Conservation (phyloP, 2,113 vertebrate species). For the Ictalurus furcatus region DNA sequence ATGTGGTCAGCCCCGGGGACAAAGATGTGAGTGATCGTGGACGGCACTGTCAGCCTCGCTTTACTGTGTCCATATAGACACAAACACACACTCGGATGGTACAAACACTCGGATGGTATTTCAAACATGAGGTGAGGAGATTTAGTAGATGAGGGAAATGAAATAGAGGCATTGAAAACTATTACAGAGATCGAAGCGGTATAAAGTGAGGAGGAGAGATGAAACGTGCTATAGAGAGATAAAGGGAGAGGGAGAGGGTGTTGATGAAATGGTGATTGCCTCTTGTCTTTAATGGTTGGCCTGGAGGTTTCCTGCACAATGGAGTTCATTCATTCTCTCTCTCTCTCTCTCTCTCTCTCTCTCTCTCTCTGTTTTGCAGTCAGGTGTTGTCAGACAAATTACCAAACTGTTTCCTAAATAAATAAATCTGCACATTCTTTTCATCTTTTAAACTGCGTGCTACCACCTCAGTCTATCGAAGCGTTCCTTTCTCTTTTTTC, state of each 20-base stretch:
- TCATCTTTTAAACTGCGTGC: slow-evolving; percentile 5
- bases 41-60: slow-evolving; percentile 67
- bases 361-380: slow-evolving; percentile 32
- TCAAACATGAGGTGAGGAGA: slow-evolving; percentile 36
- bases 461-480: not conserved
- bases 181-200: slow-evolving; percentile 32
- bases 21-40: slow-evolving; percentile 61
- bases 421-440: slow-evolving; percentile 24
- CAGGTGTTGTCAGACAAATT: slow-evolving; percentile 16
- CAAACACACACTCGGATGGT: not conserved
- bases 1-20: slow-evolving; percentile 65
- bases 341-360: slow-evolving; percentile 41
- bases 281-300: slow-evolving; percentile 72
- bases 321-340: slow-evolving; percentile 56
- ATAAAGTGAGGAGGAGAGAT: slow-evolving; percentile 57
- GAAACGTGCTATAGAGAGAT: slow-evolving; percentile 62
- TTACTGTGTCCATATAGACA: slow-evolving; percentile 34
- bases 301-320: slow-evolving; percentile 61
- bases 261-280: slow-evolving; percentile 76
- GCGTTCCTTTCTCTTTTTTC: not conserved
- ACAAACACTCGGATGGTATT: not conserved
- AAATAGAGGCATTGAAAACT: slow-evolving; percentile 20
- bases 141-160: slow-evolving; percentile 22
- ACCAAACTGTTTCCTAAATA: slow-evolving; percentile 34
- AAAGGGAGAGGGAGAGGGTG: slow-evolving; percentile 56